Conservation (phyloP, 2,797 vertebrate genomes). For the Hippoglossus hippoglossus region DNA sequence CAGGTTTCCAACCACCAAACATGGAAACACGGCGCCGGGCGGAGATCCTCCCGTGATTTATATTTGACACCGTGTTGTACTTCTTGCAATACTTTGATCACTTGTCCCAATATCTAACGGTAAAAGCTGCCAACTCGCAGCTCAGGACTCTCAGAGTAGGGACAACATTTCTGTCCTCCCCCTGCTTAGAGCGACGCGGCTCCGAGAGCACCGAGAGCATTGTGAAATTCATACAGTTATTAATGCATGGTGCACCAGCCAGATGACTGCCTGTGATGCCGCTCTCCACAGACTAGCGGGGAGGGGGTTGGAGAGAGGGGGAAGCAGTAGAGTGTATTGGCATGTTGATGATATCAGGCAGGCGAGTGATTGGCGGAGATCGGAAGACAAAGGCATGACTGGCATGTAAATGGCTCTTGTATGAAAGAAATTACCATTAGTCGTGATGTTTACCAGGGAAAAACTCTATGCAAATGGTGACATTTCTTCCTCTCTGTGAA, state of each 20-base stretch:
- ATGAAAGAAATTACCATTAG: slow-evolving; percentile 58
- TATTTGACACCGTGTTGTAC: slow-evolving; percentile 35
- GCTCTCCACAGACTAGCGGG: slow-evolving; percentile 56
- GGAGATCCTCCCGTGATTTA: slow-evolving; percentile 57
- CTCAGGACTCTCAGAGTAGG: background rate
- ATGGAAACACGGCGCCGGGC: slow-evolving; percentile 43
- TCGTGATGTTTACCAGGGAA: slow-evolving; percentile 63
- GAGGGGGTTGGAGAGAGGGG: slow-evolving; percentile 28
- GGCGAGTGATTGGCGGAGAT: slow-evolving; percentile 53
- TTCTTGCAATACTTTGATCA: slow-evolving; percentile 43
- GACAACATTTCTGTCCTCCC: slow-evolving; percentile 27
- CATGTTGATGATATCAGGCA: slow-evolving; percentile 63
- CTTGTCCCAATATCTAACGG: slow-evolving; percentile 33
- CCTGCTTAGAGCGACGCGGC: slow-evolving; percentile 63
- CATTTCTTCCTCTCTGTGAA: slow-evolving; percentile 65
- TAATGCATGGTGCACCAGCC: slow-evolving; percentile 73
- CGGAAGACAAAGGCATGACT: slow-evolving; percentile 55
- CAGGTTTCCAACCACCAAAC: slow-evolving; percentile 66
- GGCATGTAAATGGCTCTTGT: slow-evolving; percentile 60
- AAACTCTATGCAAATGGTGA: slow-evolving; percentile 75
- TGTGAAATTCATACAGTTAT: slow-evolving; percentile 76
- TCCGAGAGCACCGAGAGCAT: slow-evolving; percentile 48
- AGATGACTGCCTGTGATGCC: slow-evolving; percentile 65
- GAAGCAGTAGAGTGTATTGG: slow-evolving; percentile 44
- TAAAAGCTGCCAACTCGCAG: slow-evolving; percentile 42